Conservation (phyloP, 2,888 invertebrate species). For the Choreutis nemorana region DNA sequence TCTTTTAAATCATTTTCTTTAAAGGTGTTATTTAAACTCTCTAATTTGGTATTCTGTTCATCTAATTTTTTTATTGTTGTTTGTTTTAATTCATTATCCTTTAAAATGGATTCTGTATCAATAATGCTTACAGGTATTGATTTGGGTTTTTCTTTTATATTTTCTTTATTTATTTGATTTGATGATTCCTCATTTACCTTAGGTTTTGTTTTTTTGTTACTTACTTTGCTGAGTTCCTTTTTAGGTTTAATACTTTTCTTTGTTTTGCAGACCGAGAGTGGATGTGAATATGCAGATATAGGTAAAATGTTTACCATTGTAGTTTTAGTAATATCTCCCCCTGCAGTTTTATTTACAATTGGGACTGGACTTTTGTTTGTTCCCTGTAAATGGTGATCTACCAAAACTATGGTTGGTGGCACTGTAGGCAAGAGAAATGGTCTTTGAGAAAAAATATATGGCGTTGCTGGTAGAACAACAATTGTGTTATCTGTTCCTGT, state of each 20-base stretch:
- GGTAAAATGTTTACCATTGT: conserved; percentile 60
- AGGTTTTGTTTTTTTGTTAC: conserved; percentile 20
- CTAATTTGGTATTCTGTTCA: no score
- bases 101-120: no score
- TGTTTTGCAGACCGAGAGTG: conserved; percentile 38
- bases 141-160: conserved; percentile 4
- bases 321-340: conserved; percentile 49
- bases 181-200: conserved; percentile 12
- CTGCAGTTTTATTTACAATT: conserved; percentile 36
- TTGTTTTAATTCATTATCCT: no score
- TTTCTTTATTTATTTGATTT: conserved; percentile 6
- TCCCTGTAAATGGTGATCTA: conserved; percentile 41
- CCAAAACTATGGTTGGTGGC: conserved; percentile 45
- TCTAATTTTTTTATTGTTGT: no score
- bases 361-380: conserved; percentile 35
- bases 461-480: conserved; percentile 48
- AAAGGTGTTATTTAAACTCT: no score
- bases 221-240: no score
- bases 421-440: conserved; percentile 43
- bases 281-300: conserved; percentile 55
- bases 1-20: no score
- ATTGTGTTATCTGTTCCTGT: conserved; percentile 46
- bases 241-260: conserved; percentile 39
- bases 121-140: no score
- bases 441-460: conserved; percentile 53